Base-by-base conservation (phyloP, 2,797 vertebrate genomes). In the Botia almorhae region DNA sequence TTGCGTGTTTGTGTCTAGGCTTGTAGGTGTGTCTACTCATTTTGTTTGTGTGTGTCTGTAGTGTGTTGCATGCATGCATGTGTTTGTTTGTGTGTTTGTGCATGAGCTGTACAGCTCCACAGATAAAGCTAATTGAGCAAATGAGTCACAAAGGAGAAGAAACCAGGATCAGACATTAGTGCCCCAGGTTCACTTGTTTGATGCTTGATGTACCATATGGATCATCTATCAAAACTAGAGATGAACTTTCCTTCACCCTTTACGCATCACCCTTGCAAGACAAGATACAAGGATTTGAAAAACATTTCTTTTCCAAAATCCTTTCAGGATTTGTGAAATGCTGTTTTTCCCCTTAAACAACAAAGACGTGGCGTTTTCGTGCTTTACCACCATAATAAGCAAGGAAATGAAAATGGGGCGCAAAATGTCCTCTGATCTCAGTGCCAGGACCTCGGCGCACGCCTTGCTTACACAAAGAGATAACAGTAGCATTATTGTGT, bases 41-140 rank as follows among this genome's bases (percentile, higher is more conserved):
- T 36, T 11, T 23, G 6, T 64, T 21, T 72, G 43, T 51, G 12
- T 61, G n/a, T 72, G 16, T 55, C 19, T 55, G 1, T 19, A 19
- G n/a, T 29, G 12, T 56, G 61, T 65, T n/a, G 72, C 19, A 65
- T 33, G 39, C 17, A 10, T 39, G 19, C 4, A 13, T 74, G 14
- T 39, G 50, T 56, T 21, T 16, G 19, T 33, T n/a, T 48, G 71
- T 68, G 50, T 61, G 55, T 46, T 23, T 58, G 12, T 64, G 10
- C 39, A 12, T 48, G 33, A 29, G 50, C 7, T 10, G 61, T 26
- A 69, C 12, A 48, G 46, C 43, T 51, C 50, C 68, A 56, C 81
- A 82, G 56, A 78, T 85, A 55, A 77, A 82, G n/a, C 55, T 80
- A 53, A 77, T 50, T 76, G 56, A 78, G 72, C 13, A 43, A 80